A percentile compares a stretch with the other conserved stretches of the same genome.
Conservation (phyloP, 2,113 vertebrate genomes). For the Fregata magnificens region DNA sequence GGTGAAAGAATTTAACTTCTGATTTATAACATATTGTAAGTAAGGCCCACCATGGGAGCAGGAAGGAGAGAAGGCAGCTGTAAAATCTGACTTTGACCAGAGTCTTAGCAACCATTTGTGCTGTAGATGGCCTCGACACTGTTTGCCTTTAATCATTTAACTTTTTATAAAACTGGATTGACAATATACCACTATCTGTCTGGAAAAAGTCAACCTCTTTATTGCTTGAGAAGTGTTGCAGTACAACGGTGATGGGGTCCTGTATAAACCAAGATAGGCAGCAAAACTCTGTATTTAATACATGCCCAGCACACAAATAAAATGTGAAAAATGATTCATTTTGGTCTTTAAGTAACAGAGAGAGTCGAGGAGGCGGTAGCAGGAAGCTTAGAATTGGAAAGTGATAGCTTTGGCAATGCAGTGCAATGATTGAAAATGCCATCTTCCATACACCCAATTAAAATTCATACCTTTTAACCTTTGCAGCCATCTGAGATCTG, state of each 20-base stretch:
- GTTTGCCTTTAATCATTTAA: slow-evolving; percentile 17
- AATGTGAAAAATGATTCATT: slow-evolving; percentile 57
- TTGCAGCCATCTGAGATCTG: slow-evolving; percentile 61
- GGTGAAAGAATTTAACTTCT: neutral
- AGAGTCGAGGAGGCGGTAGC: neutral
- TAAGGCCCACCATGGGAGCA: neutral
- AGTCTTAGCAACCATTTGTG: neutral
- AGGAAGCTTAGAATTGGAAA: slow-evolving; percentile 32
- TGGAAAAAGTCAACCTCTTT: slow-evolving; percentile 37
- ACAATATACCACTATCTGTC: neutral
- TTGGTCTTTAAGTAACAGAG: slow-evolving; percentile 43
- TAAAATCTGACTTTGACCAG: neutral
- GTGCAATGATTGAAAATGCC: slow-evolving; percentile 44
- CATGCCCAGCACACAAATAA: slow-evolving; percentile 49
- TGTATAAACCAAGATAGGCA: slow-evolving; percentile 41
- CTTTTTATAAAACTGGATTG: neutral
- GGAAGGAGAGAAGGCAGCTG: neutral
- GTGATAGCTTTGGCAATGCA: slow-evolving; percentile 21
- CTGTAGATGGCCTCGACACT: neutral
- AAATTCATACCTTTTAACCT: slow-evolving; percentile 77
- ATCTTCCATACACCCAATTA: slow-evolving; percentile 60
- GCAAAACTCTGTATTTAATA: slow-evolving; percentile 32
- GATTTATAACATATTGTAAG: neutral
- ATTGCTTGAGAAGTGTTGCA: slow-evolving; percentile 40
- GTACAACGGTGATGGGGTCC: neutral